A percentile compares a stretch with the other conserved stretches of the same genome.
These are phyloP conservation scores for Lithophane leautieri DNA, from an alignment of 2,888 invertebrate genomes.

Conservation along the genomic window DNA sequence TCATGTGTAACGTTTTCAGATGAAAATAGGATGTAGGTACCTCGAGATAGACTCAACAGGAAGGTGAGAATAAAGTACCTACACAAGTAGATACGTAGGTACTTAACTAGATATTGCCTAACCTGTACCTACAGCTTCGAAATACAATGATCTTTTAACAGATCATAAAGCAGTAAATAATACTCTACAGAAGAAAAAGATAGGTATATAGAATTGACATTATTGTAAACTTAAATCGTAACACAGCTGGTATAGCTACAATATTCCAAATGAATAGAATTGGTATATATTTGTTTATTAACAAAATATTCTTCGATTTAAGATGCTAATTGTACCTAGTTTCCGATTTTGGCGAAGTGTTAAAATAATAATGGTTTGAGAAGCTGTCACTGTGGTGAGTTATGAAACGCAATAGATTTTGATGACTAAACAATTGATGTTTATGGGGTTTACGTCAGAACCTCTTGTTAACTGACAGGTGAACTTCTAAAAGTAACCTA, in stretches of 20 bases:
- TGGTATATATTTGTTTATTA: too few species aligned
- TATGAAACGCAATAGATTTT: constrained; percentile 38
- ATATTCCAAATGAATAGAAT: background rate
- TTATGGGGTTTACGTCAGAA: constrained; percentile 25
- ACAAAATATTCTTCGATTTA: background rate
- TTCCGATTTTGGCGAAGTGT: constrained; percentile 12
- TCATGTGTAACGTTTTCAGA: background rate
- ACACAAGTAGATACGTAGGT: background rate
- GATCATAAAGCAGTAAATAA: background rate
- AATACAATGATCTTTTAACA: background rate
- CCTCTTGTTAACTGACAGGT: background rate
- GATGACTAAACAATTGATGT: constrained; percentile 29
- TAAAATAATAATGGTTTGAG: constrained; percentile 16
- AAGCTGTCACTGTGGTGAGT: constrained; percentile 14
- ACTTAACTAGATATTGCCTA: background rate
- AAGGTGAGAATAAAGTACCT: background rate
- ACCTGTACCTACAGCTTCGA: background rate
- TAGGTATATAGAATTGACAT: background rate
- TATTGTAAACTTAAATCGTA: background rate
- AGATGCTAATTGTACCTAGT: background rate
- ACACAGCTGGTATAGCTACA: background rate
- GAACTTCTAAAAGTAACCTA: constrained; percentile 23
- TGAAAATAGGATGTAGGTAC: background rate
- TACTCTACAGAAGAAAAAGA: background rate
- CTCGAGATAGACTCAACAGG: background rate